Base-by-base conservation (phyloP, 2,113 vertebrate species). In the Patagioenas fasciata region DNA sequence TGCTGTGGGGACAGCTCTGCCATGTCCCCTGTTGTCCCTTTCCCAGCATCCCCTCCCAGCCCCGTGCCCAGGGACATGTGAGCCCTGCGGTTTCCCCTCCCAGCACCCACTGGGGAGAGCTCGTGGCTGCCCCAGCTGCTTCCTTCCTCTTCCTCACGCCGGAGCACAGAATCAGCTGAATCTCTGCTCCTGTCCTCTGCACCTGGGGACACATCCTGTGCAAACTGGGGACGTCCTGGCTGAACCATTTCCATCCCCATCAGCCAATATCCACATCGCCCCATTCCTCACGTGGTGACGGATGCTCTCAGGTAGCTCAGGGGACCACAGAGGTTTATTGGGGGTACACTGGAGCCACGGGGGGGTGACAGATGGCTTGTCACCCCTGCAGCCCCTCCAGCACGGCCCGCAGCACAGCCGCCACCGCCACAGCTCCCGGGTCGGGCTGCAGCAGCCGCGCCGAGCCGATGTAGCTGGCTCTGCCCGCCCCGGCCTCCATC, bases 381-480 rank as follows among this genome's bases (percentile, higher is more conserved):
- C 84, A 85, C n/a, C 90, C 32, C 97, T 65, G 85, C 36, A 99
- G 85, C 13, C 96, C 96, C 64, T 98, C 93, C 96, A 98, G 91
- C 66, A 99, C 96, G 0, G 99, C 98, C 6, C 90, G 94, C 28
- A 99, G 96, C 81, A 99, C 98, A 19, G 98, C 97, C 0, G 99
- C 98, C 1, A 95, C 97, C 0, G 99, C 99, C 91, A 99, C 98
- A 0, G 99, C 99, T 3, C 99, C 99, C 0, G 99, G 99, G 93
- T 99, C 99, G 0, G 99, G 99, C 93, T 98, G 97, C 13, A 98
- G 98, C 69, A 99, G 95, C 7, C 74, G 93, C 4, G 98, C 97
- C 0, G 98, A 98, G 10, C 98, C 97, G 91, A 99, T 98, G 80
- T 99, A 99, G 92, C 99, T 99, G 90, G 99, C 99, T 71, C 99